Evolutionary conservation across 1,140 invertebrate genomes (phyloP).

Genomic region (Drosophila sulfurigaster): DNA sequence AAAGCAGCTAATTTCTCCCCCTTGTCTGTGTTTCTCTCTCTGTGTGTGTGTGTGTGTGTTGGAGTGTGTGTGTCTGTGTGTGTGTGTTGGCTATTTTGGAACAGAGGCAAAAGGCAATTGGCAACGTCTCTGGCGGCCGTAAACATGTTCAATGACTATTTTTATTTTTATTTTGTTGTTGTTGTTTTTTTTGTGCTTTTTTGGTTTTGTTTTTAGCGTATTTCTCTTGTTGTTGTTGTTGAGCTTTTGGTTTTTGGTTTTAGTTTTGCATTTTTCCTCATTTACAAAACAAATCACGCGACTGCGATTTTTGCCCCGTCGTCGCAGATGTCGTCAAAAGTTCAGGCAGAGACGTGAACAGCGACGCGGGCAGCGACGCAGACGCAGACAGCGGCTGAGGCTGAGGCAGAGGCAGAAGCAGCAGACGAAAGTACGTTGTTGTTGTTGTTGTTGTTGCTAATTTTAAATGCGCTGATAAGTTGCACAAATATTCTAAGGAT

Average conservation of each 20-base stretch:
- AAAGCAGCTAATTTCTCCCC: conserved; percentile 36
- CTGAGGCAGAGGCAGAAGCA: conserved; percentile 17
- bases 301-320: conserved; percentile 68
- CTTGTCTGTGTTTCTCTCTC: conserved; percentile 7
- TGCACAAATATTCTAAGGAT: conserved; percentile 79
- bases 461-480: conserved; percentile 82
- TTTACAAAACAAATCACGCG: conserved; percentile 82
- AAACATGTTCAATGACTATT: conserved; percentile 82
- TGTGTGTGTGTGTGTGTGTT: background rate
- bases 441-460: conserved; percentile 54
- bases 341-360: conserved; percentile 42
- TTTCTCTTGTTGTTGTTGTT: conserved; percentile 48
- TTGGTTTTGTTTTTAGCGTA: conserved; percentile 53
- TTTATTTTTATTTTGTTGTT: conserved; percentile 62
- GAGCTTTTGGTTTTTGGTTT: conserved; percentile 61
- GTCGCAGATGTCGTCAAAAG: conserved; percentile 71
- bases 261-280: conserved; percentile 78
- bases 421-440: conserved; percentile 38
- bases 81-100: conserved; percentile 65
- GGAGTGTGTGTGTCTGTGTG: conserved; percentile 17
- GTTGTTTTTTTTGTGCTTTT: conserved; percentile 49
- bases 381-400: background rate
- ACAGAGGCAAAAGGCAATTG: conserved; percentile 39
- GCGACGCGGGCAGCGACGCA: conserved; percentile 4
- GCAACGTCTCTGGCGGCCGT: conserved; percentile 55